phyloP scores from a whole-genome alignment of 2,888 invertebrate species.

The Hydrotaea diabolus region DNA sequence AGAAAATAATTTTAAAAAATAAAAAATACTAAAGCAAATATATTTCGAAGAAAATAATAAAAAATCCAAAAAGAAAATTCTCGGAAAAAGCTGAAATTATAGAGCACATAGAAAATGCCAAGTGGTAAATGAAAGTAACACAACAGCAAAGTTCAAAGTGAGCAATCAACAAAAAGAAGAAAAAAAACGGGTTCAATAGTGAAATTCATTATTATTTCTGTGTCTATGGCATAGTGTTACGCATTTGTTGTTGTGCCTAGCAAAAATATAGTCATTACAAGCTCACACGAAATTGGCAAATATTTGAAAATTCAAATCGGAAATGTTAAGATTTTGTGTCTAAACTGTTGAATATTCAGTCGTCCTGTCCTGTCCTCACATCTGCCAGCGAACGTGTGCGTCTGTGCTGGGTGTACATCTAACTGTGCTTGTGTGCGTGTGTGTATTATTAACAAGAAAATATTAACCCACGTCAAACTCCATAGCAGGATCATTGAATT shows the following conservation, averaged over 20 bases:
- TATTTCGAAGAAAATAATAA: neutral
- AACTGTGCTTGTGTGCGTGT: neutral
- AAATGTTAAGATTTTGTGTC: conserved; percentile 2
- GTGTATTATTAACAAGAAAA: conserved; percentile 46
- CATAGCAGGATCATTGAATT: too few relatives aligned
- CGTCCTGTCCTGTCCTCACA: neutral
- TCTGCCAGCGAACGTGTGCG: neutral
- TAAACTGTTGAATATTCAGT: conserved; percentile 75
- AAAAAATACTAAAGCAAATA: neutral
- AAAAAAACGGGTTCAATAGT: neutral
- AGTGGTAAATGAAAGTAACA: neutral
- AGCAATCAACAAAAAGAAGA: neutral
- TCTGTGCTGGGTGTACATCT: neutral
- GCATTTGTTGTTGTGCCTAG: neutral
- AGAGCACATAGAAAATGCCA: neutral
- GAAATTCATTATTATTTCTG: neutral
- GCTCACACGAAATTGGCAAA: conserved; percentile 27
- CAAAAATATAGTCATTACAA: neutral
- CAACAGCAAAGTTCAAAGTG: too few relatives aligned
- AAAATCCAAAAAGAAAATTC: neutral
- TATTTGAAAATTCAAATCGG: neutral
- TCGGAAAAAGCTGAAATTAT: neutral
- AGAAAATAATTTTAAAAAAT: conserved; percentile 24
- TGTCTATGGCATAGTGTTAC: neutral
- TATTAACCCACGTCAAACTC: conserved; percentile 20